Percentiles rank a stretch among this genome's conserved stretches.
These are phyloP conservation scores for Drosophila rubida DNA, from an alignment of 2,888 invertebrate genomes.

Conservation along the genomic window DNA sequence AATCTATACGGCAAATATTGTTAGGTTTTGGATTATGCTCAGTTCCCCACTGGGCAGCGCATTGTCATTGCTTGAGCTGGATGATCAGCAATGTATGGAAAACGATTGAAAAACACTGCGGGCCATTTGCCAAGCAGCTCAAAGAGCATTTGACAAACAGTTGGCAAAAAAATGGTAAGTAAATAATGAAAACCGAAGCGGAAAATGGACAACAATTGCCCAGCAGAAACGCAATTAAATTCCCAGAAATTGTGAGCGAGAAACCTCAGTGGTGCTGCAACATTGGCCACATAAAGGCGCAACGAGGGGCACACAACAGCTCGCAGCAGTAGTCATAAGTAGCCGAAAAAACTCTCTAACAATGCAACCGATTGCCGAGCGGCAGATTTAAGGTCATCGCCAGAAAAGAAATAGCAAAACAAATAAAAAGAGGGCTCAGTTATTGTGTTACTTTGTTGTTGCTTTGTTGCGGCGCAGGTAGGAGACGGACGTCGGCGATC, in stretches of 20 bases:
- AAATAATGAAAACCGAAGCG: constrained; percentile 19
- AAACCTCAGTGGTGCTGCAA: constrained; percentile 62
- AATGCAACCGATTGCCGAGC: constrained; percentile 39
- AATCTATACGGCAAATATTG: not conserved
- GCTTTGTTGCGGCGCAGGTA: constrained; percentile 48
- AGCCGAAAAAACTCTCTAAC: constrained; percentile 36
- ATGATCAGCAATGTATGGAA: too few relatives aligned
- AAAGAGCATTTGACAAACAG: constrained; percentile 47
- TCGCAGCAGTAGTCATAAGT: constrained; percentile 40
- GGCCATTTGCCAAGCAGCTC: constrained; percentile 68
- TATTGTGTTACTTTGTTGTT: too few relatives aligned
- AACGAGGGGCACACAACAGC: constrained; percentile 22
- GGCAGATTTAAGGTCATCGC: constrained; percentile 50
- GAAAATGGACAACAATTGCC: constrained; percentile 41
- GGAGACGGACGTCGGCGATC: constrained; percentile 21
- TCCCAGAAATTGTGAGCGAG: constrained; percentile 62
- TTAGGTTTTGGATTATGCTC: not conserved
- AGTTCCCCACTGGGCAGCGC: not conserved
- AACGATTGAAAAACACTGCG: constrained; percentile 68
- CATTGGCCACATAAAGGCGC: constrained; percentile 36
- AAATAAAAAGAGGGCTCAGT: constrained; percentile 37
- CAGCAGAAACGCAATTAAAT: constrained; percentile 73
- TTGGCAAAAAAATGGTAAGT: constrained; percentile 30
- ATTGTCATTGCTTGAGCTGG: too few relatives aligned
- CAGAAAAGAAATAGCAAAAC: constrained; percentile 53